Evolutionary conservation across 2,797 vertebrate species (phyloP).

Genomic region (Rhinophrynus dorsalis): DNA sequence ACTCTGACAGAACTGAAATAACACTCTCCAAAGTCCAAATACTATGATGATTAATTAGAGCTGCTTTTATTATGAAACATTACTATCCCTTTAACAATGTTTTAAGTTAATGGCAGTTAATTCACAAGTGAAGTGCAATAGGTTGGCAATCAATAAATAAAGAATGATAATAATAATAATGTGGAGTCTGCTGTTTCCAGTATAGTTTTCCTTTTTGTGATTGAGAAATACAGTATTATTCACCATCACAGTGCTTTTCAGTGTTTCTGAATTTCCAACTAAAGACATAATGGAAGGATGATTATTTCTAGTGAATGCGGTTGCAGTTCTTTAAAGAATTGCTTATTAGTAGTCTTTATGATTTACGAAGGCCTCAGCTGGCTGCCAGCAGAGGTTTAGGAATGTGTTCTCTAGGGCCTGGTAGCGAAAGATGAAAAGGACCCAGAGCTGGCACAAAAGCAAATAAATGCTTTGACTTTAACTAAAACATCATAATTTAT

Average conservation of each 20-base stretch:
- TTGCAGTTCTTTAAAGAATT: slow-evolving; percentile 67
- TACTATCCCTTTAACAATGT: too few relatives aligned
- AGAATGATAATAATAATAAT: too few relatives aligned
- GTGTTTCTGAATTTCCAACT: slow-evolving; percentile 63
- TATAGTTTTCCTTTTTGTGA: too few relatives aligned
- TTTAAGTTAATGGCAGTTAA: too few relatives aligned
- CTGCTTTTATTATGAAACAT: too few relatives aligned
- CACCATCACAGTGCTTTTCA: not conserved
- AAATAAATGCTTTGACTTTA: slow-evolving; percentile 74
- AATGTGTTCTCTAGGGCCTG: slow-evolving; percentile 69
- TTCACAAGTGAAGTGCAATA: too few relatives aligned
- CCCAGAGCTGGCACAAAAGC: slow-evolving; percentile 73
- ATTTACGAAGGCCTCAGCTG: slow-evolving; percentile 74
- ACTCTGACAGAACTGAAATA: too few relatives aligned
- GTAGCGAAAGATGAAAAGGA: slow-evolving; percentile 72
- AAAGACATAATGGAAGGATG: slow-evolving; percentile 65
- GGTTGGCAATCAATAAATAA: too few relatives aligned
- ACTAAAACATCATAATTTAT: slow-evolving; percentile 75
- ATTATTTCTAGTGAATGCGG: slow-evolving; percentile 64
- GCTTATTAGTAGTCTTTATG: slow-evolving; percentile 69
- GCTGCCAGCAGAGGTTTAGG: slow-evolving; percentile 69
- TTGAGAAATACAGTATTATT: too few relatives aligned
- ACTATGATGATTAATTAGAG: too few relatives aligned
- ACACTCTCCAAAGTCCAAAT: too few relatives aligned
- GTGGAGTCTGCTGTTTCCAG: slow-evolving; percentile 55